Evolutionary conservation across 35 echinoderm and acorn worm species (phyloP).

Genomic region (Hemicentrotus pulcherrimus): DNA sequence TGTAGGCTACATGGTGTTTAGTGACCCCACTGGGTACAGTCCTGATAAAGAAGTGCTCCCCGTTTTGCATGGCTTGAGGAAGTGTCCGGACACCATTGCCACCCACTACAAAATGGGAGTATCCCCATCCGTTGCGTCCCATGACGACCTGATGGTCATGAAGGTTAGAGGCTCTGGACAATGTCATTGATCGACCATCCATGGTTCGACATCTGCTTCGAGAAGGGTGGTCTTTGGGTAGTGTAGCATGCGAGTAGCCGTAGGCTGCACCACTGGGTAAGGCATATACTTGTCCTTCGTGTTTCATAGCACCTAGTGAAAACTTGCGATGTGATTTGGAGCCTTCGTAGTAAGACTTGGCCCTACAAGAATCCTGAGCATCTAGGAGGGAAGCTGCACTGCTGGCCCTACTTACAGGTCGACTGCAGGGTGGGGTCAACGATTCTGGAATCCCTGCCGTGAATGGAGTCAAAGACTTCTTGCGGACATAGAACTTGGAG

Average conservation of each 20-base stretch:
- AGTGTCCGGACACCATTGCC: neutral
- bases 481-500: slow-evolving; percentile 67
- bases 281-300: slow-evolving; percentile 27
- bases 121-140: slow-evolving; percentile 38
- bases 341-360: neutral
- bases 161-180: slow-evolving; percentile 35
- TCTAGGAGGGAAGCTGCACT: slow-evolving; percentile 44
- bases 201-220: slow-evolving; percentile 15
- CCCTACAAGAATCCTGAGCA: neutral
- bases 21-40: slow-evolving; percentile 38
- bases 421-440: slow-evolving; percentile 43
- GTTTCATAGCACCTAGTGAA: slow-evolving; percentile 40
- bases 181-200: slow-evolving; percentile 35
- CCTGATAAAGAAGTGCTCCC: slow-evolving; percentile 52
- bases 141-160: slow-evolving; percentile 44
- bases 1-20: slow-evolving; percentile 42
- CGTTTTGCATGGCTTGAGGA: slow-evolving; percentile 42
- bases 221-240: slow-evolving; percentile 34
- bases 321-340: slow-evolving; percentile 5
- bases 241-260: slow-evolving; percentile 22
- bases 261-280: neutral
- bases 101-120: slow-evolving; percentile 28
- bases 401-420: slow-evolving; percentile 41
- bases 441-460: slow-evolving; percentile 36
- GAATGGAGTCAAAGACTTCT: slow-evolving; percentile 37